Evolutionary conservation across 2,113 vertebrate genomes (phyloP).

Genomic region (Pungitius pungitius): DNA sequence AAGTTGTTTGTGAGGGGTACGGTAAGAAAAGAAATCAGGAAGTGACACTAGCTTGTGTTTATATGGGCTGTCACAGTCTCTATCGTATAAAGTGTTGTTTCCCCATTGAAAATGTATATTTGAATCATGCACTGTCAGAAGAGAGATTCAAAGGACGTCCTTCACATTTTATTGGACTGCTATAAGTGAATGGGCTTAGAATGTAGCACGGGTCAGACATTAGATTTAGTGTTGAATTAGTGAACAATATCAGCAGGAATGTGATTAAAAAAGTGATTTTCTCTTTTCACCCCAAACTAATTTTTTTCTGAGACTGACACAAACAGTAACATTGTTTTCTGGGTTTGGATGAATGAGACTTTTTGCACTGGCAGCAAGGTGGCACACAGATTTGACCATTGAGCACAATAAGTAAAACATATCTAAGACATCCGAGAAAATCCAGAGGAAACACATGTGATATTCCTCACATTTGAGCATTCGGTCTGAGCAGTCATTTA

Average conservation of each 20-base stretch:
- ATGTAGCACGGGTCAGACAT: too few relatives aligned
- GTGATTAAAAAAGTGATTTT: not conserved
- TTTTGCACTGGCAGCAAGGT: not conserved
- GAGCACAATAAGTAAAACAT: constrained; percentile 1
- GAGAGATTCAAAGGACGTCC: not conserved
- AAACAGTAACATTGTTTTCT: not conserved
- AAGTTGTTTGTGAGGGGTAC: too few relatives aligned
- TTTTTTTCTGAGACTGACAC: not conserved
- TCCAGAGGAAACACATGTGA: constrained; percentile 24
- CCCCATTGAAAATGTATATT: too few relatives aligned
- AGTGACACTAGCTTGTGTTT: too few relatives aligned
- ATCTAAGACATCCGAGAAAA: constrained; percentile 3
- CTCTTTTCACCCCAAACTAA: not conserved
- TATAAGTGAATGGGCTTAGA: not conserved
- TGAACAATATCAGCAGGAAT: not conserved
- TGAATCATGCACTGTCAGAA: not conserved
- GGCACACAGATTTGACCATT: not conserved
- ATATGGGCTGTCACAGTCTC: not conserved
- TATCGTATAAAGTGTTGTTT: too few relatives aligned
- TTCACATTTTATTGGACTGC: not conserved
- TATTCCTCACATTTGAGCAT: constrained; percentile 52
- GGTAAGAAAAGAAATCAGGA: too few relatives aligned
- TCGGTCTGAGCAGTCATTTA: constrained; percentile 48
- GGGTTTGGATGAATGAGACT: not conserved
- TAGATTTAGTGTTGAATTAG: not conserved